Evolutionary conservation across 1,140 invertebrate species (phyloP), one percentile per base, ranked within the genome.

Genomic region (Subanguina moxae): DNA sequence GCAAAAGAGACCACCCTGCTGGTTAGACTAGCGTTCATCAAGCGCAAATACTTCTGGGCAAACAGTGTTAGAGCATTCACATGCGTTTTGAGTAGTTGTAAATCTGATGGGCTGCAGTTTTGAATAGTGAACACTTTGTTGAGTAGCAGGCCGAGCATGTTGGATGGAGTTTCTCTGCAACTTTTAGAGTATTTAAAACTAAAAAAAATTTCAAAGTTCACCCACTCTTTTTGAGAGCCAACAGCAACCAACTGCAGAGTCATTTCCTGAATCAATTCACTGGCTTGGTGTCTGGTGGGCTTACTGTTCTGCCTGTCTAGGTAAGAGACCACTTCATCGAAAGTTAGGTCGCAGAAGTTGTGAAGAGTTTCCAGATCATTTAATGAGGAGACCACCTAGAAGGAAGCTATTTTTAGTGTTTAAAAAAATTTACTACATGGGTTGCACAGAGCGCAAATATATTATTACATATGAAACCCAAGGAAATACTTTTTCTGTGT

Each of bases 11-110:
- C 43, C 28, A 43, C n/a, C n/a, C 57, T 42, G 25, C 27, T 71
- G 21, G 3, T 38, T 1, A 69, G 68, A 28, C 52, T 43, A 15
- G 70, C 67, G 27, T 69, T 69, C 65, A 69, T 68, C n/a, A 21
- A 28, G 21, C 46, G 25, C 38, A 69, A 72, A 62, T 69, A 48
- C 27, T 71, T 73, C 21, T 69, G 68, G 23, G 67, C 67, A 28
- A 69, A 23, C 1, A 69, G 8, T 62, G 70, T 72, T 38, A 71
- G 13, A 17, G 67, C 67, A 27, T 32, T 72, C 15, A 69, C n/a
- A 32, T 68, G 28, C 13, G 67, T 25, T 52, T 19, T 19, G 7
- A 62, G 59, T n/a, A 67, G n/a, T 62, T 17, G n/a, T 48, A 21
- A 17, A 27, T 19, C 27, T 30, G 9, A 17, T 13, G n/a, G n/a